Conservation (phyloP, 2,888 invertebrate genomes). For the Agriotes lineatus region DNA sequence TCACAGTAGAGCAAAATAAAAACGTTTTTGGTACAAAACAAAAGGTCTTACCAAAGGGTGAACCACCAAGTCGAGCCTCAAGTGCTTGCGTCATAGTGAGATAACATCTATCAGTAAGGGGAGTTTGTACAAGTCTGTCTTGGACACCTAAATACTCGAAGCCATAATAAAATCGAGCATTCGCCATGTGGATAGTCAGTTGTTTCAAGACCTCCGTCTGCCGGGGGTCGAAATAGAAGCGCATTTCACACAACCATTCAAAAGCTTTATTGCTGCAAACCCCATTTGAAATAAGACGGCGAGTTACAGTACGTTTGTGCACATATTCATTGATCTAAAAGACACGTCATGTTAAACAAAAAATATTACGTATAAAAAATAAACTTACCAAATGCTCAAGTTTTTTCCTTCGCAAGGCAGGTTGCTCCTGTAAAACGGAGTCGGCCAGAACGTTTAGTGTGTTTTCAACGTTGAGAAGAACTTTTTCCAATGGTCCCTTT, state of each 20-base stretch:
- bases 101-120: constrained; percentile 98
- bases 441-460: constrained; percentile 98
- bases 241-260: constrained; percentile 99
- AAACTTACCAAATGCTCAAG: constrained; percentile 89
- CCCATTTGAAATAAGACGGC: constrained; percentile 87
- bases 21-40: neutral
- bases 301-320: constrained; percentile 97
- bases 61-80: constrained; percentile 96
- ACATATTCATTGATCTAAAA: constrained; percentile 97
- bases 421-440: constrained; percentile 98
- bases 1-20: constrained; percentile 17
- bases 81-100: constrained; percentile 99
- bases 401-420: constrained; percentile 92
- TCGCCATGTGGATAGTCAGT: constrained; percentile 99
- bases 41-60: constrained; percentile 88
- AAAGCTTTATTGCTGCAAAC: constrained; percentile 93
- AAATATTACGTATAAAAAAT: neutral
- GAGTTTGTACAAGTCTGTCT: constrained; percentile 96
- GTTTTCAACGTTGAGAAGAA: constrained; percentile 85
- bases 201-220: constrained; percentile 96
- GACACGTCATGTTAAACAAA: neutral
- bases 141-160: constrained; percentile 99
- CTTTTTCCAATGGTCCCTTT: constrained; percentile 75
- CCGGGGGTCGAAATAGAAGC: constrained; percentile 98
- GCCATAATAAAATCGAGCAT: constrained; percentile 97